Conservation (phyloP, 2,797 vertebrate species). For the Anguilla anguilla region DNA sequence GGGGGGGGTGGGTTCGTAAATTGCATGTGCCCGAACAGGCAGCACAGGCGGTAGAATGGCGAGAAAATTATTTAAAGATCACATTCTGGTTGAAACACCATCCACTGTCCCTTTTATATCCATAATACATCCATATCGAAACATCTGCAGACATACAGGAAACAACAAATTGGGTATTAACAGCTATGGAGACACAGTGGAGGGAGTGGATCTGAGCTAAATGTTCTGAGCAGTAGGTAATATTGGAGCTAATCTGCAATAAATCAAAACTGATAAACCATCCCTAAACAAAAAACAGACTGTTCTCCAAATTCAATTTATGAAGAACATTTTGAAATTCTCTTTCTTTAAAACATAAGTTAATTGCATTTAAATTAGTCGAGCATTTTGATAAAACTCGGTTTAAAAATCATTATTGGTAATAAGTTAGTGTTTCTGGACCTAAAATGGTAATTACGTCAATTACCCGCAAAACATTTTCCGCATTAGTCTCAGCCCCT, state of each 20-base stretch:
- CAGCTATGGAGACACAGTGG: neutral
- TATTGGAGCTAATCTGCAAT: neutral
- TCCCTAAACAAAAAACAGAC: neutral
- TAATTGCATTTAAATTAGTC: too few relatives aligned
- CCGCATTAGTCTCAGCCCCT: too few relatives aligned
- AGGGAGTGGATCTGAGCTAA: neutral
- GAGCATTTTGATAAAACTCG: too few relatives aligned
- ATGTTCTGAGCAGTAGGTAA: neutral
- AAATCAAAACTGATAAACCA: neutral
- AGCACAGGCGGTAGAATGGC: slow-evolving; percentile 33
- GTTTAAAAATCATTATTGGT: too few relatives aligned
- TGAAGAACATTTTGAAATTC: too few relatives aligned
- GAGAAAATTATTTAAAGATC: slow-evolving; percentile 35
- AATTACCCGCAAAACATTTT: too few relatives aligned
- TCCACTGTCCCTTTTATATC: neutral
- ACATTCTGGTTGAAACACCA: slow-evolving; percentile 11
- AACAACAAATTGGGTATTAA: neutral
- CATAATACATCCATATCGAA: neutral
- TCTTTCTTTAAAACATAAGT: too few relatives aligned
- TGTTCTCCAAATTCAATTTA: neutral
- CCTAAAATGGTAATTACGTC: too few relatives aligned
- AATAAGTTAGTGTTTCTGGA: too few relatives aligned
- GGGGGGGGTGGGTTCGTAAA: neutral
- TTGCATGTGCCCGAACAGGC: slow-evolving; percentile 48
- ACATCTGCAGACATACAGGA: neutral